These are phyloP conservation scores for Parotia lawesii DNA, from an alignment of 2,113 vertebrate species.

Conservation along the genomic window DNA sequence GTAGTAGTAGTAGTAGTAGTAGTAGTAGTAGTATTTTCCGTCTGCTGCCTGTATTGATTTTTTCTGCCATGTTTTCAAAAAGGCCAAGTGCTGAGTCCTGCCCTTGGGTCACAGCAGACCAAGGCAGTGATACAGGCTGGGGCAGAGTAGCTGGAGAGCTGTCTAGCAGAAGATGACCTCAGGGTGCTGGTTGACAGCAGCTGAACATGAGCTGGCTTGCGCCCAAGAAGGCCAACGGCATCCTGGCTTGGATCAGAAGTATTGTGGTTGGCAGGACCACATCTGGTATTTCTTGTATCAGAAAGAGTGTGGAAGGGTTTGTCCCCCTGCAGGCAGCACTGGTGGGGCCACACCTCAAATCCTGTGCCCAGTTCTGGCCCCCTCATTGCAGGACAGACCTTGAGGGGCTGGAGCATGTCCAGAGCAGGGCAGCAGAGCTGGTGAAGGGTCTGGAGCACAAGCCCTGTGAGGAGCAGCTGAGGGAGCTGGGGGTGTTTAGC, in stretches of 20 bases:
- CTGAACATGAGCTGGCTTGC: neutral
- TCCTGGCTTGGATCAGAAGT: neutral
- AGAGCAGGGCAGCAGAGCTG: neutral
- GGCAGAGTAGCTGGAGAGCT: neutral
- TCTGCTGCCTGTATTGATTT: neutral
- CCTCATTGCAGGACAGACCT: neutral
- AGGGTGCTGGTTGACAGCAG: neutral
- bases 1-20: neutral
- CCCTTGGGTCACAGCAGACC: neutral
- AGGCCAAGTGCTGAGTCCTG: neutral
- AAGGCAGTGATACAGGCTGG: neutral
- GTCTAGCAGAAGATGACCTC: neutral
- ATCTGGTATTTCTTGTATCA: neutral
- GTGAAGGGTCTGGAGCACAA: neutral
- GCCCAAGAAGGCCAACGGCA: neutral
- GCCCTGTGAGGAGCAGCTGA: neutral
- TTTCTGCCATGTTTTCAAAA: neutral
- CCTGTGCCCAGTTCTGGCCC: neutral
- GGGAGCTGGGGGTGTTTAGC: neutral
- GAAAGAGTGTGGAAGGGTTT: neutral
- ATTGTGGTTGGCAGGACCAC: accelerated
- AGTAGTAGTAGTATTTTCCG: neutral
- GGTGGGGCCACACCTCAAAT: neutral
- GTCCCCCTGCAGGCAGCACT: no score
- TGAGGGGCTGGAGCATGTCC: neutral